Evolutionary conservation across 2,797 vertebrate species (phyloP), one percentile per base, ranked within the genome.

Genomic region (Lycodopsis pacificus): DNA sequence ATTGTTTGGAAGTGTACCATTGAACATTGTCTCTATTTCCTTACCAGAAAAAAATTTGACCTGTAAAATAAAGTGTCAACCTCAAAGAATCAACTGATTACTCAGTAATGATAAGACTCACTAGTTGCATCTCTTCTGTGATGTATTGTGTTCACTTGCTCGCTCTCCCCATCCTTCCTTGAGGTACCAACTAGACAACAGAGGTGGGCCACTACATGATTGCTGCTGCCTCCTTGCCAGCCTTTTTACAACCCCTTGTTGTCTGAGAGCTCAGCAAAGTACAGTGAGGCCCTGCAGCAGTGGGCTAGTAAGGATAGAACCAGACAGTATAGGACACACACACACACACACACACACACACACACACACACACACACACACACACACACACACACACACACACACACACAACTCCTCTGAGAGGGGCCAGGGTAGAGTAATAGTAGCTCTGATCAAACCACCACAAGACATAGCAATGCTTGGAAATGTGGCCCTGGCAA

Each of bases 401-500:
- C 42, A n/a, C n/a, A 46, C 27, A 63, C 34, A 76, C 38, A 70
- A 36, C 76, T 86, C 77, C 76, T 80, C 64, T 71, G 79, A 80
- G 71, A 76, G 75, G 57, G 85, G 84, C 84, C 80, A 82, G 74
- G 46, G 65, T 53, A 74, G 65, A 86, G 82, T 81, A 80, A 79
- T 86, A 85, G 83, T 77, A 89, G 76, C 80, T 81, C 76, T 88
- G 86, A 89, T 89, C 82, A 89, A 88, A 88, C 82, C 72, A 77
- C 73, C 87, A 71, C 77, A 88, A 88, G 76, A 88, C 83, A 85
- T 83, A 85, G 81, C 82, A 56, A 70, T 79, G 80, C 74, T 83
- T 71, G 67, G 75, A 86, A 88, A 88, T 86, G 70, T 88, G 83
- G 87, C 90, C 53, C 56, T 78, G 84, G 89, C 92, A 91, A 90